These are phyloP conservation scores for Syritta pipiens DNA, from an alignment of 2,888 invertebrate genomes.

Conservation along the genomic window DNA sequence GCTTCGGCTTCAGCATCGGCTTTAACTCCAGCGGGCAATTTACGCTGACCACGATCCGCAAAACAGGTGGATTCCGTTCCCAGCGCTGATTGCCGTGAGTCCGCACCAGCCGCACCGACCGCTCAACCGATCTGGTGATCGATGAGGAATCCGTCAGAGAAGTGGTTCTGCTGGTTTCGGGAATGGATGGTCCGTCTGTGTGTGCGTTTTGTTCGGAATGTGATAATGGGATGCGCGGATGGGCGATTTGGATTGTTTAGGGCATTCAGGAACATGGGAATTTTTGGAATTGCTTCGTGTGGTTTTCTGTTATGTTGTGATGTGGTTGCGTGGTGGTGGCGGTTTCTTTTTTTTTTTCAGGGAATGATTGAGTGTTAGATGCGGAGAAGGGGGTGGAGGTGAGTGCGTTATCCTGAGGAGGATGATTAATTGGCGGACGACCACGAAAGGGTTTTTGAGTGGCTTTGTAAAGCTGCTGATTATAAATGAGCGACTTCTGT, in stretches of 20 bases:
- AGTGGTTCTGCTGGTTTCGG: too few species aligned
- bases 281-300: constrained; percentile 52
- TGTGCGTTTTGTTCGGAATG: constrained; percentile 68
- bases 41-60: constrained; percentile 68
- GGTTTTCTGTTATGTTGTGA: constrained; percentile 38
- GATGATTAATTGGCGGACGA: neutral
- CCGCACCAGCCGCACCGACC: constrained; percentile 33
- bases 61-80: constrained; percentile 69
- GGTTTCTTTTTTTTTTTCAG: constrained; percentile 39
- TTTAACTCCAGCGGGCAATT: constrained; percentile 40
- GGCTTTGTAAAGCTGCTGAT: neutral
- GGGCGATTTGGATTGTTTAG: constrained; percentile 69
- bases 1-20: neutral
- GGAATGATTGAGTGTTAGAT: constrained; percentile 50
- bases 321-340: neutral
- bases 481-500: neutral
- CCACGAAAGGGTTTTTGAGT: constrained; percentile 1
- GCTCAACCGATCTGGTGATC: constrained; percentile 62
- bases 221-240: constrained; percentile 68
- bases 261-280: constrained; percentile 64
- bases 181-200: too few species aligned
- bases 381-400: neutral
- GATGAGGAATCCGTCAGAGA: constrained; percentile 67
- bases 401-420: neutral
- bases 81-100: constrained; percentile 55